Evolutionary conservation across 2,113 vertebrate species (phyloP).

Genomic region (Scatophagus argus): DNA sequence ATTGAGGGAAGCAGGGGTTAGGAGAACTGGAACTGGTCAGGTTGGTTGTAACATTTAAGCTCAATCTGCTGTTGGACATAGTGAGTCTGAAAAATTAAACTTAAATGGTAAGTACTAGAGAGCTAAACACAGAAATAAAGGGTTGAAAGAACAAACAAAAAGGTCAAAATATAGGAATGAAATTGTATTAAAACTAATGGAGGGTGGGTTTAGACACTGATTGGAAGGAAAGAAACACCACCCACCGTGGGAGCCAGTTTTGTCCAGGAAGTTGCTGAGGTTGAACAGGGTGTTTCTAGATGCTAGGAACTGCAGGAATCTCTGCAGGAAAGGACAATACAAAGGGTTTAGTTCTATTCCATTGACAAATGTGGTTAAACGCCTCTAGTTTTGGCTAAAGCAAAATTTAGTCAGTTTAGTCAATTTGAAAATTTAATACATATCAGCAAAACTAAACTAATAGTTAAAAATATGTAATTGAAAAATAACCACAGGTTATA

Average conservation of each 20-base stretch:
- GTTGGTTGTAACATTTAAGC: not conserved
- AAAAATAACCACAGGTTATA: not conserved
- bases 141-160: not conserved
- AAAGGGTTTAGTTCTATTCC: not conserved
- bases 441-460: too few species aligned
- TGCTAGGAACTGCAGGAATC: slow-evolving; percentile 97
- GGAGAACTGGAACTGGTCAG: not conserved
- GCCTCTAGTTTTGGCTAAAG: not conserved
- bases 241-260: slow-evolving; percentile 98
- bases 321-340: slow-evolving; percentile 81
- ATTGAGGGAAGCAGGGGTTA: slow-evolving; percentile 16
- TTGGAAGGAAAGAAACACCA: not conserved
- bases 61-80: not conserved
- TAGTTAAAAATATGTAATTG: not conserved
- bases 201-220: not conserved
- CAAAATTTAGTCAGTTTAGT: not conserved
- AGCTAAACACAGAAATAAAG: not conserved
- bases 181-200: not conserved
- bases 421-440: not conserved
- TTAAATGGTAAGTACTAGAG: not conserved
- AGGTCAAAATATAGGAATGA: not conserved
- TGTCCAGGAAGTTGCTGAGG: slow-evolving; percentile 99
- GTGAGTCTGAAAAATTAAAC: too few species aligned
- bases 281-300: slow-evolving; percentile 99
- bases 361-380: not conserved